Evolutionary conservation across 2,113 vertebrate genomes (phyloP).

Genomic region (Xenotilapia longispinis): DNA sequence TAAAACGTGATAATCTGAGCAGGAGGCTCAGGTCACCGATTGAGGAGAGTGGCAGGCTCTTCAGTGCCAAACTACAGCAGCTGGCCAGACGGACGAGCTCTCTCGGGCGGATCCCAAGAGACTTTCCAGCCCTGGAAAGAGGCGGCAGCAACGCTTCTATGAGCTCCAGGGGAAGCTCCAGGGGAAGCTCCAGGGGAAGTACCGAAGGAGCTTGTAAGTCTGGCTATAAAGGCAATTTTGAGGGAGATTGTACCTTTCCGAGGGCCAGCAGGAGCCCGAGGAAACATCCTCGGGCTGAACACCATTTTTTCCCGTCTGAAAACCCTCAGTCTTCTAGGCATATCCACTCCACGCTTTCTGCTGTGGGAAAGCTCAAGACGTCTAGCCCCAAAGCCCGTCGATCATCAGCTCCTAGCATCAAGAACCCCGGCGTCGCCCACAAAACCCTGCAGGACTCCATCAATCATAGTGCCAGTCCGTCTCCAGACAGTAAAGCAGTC

Average conservation of each 20-base stretch:
- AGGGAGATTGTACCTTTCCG: constrained; percentile 82
- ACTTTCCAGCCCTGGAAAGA: constrained; percentile 75
- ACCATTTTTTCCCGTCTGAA: constrained; percentile 31
- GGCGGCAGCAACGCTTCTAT: constrained; percentile 78
- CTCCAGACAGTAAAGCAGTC: constrained; percentile 80
- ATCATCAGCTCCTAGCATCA: constrained; percentile 81
- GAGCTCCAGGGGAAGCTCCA: constrained; percentile 68
- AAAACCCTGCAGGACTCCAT: constrained; percentile 81
- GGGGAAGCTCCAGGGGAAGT: constrained; percentile 46
- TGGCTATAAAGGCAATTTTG: constrained; percentile 51
- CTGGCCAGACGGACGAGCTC: constrained; percentile 82
- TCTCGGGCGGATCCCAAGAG: constrained; percentile 72
- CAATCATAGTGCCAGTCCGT: constrained; percentile 80
- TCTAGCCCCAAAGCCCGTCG: constrained; percentile 83
- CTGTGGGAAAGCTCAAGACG: constrained; percentile 85
- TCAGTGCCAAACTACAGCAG: constrained; percentile 87
- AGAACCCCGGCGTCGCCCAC: constrained; percentile 82
- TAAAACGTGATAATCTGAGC: constrained; percentile 9
- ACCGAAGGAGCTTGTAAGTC: not conserved
- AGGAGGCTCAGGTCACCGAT: constrained; percentile 62
- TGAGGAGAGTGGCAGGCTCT: constrained; percentile 80
- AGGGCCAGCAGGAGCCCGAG: constrained; percentile 76
- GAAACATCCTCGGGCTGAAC: constrained; percentile 72
- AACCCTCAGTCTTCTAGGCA: constrained; percentile 67
- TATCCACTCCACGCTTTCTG: constrained; percentile 79